These are phyloP conservation scores for Columba janthina DNA, from an alignment of 2,113 vertebrate species.

Conservation along the genomic window DNA sequence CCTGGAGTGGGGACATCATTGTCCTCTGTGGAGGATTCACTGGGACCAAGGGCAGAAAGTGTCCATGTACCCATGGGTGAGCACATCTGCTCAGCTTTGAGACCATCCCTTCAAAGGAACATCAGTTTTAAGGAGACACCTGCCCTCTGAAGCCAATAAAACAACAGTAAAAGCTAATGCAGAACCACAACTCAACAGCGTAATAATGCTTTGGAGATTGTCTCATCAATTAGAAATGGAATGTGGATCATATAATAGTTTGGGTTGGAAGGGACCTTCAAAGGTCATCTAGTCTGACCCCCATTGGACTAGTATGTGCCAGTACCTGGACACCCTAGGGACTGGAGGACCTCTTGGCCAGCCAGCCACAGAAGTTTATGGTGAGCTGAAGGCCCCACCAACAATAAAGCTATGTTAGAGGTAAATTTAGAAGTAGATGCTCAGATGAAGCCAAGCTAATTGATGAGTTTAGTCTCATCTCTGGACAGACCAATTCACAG, in stretches of 20 bases:
- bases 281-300: too few species aligned
- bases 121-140: neutral
- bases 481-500: neutral
- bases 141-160: neutral
- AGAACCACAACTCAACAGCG: neutral
- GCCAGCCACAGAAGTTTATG: neutral
- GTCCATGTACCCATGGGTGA: neutral
- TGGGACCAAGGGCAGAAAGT: rapidly evolving
- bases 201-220: rapidly evolving
- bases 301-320: too few species aligned
- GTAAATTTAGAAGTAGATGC: neutral
- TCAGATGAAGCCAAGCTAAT: neutral
- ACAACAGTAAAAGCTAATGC: neutral
- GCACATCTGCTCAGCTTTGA: neutral
- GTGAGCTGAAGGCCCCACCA: neutral
- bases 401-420: neutral
- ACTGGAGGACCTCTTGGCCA: neutral
- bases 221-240: rapidly evolving
- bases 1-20: too few species aligned
- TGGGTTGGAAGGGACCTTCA: too few species aligned
- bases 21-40: rapidly evolving
- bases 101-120: neutral
- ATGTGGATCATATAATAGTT: neutral
- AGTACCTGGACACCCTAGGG: neutral
- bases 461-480: neutral